Evolutionary conservation across 2,888 invertebrate genomes (phyloP).

Genomic region (Sisyra terminalis): DNA sequence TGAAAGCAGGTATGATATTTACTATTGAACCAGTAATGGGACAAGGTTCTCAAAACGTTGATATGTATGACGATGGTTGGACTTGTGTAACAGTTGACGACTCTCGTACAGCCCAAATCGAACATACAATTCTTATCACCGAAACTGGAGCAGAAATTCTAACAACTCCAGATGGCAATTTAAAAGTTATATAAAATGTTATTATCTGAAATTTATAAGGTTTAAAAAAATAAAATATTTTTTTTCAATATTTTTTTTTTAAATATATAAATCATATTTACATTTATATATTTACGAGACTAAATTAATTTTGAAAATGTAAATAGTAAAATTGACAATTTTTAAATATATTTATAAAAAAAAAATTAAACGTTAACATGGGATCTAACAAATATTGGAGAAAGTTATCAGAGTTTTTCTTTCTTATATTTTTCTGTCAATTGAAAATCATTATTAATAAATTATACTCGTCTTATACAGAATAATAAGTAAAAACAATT

Average conservation of each 20-base stretch:
- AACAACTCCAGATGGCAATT: constrained; percentile 29
- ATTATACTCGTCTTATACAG: no score
- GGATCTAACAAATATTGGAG: no score
- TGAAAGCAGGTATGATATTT: constrained; percentile 85
- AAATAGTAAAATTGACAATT: no score
- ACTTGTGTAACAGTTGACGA: constrained; percentile 73
- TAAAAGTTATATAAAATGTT: neutral
- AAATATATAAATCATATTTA: constrained; percentile 1
- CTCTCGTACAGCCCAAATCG: constrained; percentile 74
- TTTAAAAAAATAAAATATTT: no score
- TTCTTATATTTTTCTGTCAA: no score
- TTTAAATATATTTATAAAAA: no score
- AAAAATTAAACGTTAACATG: no score
- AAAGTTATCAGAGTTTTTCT: no score
- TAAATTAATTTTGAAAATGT: neutral
- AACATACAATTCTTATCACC: constrained; percentile 82
- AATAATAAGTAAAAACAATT: no score
- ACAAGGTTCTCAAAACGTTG: constrained; percentile 50
- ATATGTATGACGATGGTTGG: constrained; percentile 78
- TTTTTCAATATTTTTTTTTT: neutral
- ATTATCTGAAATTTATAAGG: no score
- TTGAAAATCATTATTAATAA: no score
- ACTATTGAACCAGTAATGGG: constrained; percentile 84
- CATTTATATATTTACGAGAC: neutral
- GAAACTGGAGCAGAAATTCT: constrained; percentile 60